Conservation (phyloP, 2,888 invertebrate genomes). For the Vesta saturnalis region DNA sequence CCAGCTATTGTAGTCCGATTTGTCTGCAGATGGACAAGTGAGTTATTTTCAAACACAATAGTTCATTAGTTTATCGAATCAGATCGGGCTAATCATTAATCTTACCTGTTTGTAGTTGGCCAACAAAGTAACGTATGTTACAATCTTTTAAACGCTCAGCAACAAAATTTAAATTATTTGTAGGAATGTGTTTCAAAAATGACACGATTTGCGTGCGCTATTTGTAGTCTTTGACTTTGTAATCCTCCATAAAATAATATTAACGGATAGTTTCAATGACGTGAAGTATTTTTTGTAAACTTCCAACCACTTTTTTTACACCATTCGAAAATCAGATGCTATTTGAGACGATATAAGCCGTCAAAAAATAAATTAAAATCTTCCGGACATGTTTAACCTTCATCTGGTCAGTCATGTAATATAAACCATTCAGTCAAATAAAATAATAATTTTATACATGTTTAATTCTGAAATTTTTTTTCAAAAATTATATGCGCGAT, state of each 20-base stretch:
- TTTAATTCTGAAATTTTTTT: not conserved
- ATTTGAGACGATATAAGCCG: constrained; percentile 15
- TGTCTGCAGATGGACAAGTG: constrained; percentile 56
- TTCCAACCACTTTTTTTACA: constrained; percentile 6
- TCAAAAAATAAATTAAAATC: constrained; percentile 32
- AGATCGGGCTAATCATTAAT: constrained; percentile 62
- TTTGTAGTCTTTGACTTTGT: not conserved
- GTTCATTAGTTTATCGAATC: constrained; percentile 64
- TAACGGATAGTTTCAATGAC: not conserved
- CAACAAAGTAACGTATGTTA: constrained; percentile 25
- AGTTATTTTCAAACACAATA: constrained; percentile 62
- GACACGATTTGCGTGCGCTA: too few species aligned
- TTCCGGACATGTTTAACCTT: constrained; percentile 17
- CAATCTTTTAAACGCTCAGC: constrained; percentile 1
- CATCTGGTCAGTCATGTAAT: constrained; percentile 26
- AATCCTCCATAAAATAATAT: not conserved
- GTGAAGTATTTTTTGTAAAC: not conserved
- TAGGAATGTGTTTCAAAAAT: too few species aligned
- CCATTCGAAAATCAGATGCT: constrained; percentile 15
- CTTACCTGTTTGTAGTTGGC: constrained; percentile 47
- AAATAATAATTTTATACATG: not conserved
- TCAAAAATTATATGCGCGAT: constrained; percentile 19
- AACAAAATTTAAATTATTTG: not conserved
- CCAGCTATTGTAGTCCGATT: constrained; percentile 57
- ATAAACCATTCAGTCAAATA: constrained; percentile 5